These are phyloP conservation scores for Clarias laeviceps DNA, from an alignment of 2,797 vertebrate species.

Conservation along the genomic window DNA sequence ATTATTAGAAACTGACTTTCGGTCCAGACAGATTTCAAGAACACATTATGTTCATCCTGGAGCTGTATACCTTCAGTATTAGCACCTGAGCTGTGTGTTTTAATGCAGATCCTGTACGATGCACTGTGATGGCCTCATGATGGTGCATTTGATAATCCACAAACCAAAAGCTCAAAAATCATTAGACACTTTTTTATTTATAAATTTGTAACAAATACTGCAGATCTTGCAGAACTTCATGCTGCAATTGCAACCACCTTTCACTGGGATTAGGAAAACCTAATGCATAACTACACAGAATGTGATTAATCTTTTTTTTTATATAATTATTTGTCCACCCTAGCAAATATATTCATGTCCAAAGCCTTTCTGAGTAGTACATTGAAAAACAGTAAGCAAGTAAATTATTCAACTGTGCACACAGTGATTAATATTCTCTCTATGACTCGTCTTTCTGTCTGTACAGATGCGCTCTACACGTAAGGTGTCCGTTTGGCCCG, in stretches of 20 bases:
- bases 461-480: slow-evolving; percentile 91
- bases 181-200: not conserved
- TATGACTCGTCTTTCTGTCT: not conserved
- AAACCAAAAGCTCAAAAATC: not conserved
- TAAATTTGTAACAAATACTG: not conserved
- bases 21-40: not conserved
- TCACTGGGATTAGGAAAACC: not conserved
- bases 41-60: not conserved
- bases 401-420: not conserved
- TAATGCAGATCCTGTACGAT: no score
- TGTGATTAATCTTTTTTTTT: not conserved
- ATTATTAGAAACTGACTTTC: not conserved
- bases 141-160: not conserved
- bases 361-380: not conserved
- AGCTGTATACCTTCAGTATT: not conserved
- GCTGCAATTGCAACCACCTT: not conserved
- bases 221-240: not conserved
- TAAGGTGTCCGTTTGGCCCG: slow-evolving; percentile 97
- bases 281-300: not conserved
- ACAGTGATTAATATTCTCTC: not conserved
- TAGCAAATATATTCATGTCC: not conserved
- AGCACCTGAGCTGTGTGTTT: not conserved
- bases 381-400: not conserved
- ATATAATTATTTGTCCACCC: not conserved
- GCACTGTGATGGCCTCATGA: no score